Evolutionary conservation across 2,113 vertebrate genomes (phyloP).

Genomic region (Athene cunicularia): DNA sequence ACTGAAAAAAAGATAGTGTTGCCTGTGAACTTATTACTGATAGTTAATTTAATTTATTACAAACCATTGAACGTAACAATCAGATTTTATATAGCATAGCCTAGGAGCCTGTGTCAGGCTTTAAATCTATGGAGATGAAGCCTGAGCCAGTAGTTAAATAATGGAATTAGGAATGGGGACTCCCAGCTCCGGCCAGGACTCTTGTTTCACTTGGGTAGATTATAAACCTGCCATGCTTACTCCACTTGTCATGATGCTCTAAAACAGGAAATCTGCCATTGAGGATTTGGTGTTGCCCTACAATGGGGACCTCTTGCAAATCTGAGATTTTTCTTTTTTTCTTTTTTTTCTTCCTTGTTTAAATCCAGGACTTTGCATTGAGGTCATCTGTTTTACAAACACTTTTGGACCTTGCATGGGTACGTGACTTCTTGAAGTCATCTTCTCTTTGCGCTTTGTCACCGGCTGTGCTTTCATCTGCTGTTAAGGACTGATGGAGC

Average conservation of each 20-base stretch:
- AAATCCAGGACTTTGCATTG: neutral
- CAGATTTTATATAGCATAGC: slow-evolving; percentile 20
- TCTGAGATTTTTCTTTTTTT: accelerated
- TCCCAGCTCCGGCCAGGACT: neutral
- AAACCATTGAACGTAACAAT: neutral
- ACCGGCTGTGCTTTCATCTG: neutral
- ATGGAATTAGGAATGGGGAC: neutral
- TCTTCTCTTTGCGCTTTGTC: neutral
- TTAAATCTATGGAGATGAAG: neutral
- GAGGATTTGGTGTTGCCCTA: neutral
- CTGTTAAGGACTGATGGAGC: neutral
- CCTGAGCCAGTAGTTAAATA: neutral
- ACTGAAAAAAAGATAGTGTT: neutral
- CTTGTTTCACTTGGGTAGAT: neutral
- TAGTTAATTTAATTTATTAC: slow-evolving; percentile 50
- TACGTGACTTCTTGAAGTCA: neutral
- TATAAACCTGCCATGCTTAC: neutral
- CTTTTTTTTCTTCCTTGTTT: neutral
- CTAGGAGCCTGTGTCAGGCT: slow-evolving; percentile 4
- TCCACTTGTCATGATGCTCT: neutral
- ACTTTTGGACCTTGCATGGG: neutral
- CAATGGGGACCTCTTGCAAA: neutral
- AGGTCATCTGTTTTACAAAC: neutral
- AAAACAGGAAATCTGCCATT: neutral
- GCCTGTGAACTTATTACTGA: slow-evolving; percentile 41